These are phyloP conservation scores for Iselma pallidipennis DNA, from an alignment of 2,888 invertebrate genomes.

Conservation along the genomic window DNA sequence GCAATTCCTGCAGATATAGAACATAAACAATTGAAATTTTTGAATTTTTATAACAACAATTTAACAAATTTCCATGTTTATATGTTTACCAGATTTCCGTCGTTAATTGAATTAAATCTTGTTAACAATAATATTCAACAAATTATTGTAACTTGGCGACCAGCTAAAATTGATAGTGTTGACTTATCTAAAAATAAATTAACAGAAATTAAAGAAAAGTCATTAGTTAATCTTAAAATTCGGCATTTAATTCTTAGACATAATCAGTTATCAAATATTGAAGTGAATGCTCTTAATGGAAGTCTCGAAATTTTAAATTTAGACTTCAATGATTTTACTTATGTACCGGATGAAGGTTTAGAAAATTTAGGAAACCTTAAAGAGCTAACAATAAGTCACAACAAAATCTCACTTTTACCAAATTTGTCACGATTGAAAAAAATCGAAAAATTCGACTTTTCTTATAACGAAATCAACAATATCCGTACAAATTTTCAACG, in stretches of 20 bases:
- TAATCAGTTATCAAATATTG: conserved; percentile 6
- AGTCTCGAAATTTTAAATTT: conserved; percentile 7
- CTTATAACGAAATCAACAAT: conserved; percentile 11
- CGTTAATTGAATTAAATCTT: not conserved
- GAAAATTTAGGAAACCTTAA: not conserved
- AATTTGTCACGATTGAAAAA: not conserved
- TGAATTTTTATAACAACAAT: conserved; percentile 7
- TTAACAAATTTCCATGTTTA: not conserved
- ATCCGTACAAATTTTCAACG: not conserved
- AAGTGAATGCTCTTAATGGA: not conserved
- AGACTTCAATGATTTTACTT: conserved; percentile 7
- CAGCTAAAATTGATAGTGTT: not conserved
- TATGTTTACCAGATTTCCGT: not conserved
- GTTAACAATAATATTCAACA: not conserved
- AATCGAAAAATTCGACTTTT: conserved; percentile 8
- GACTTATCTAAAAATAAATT: conserved; percentile 8
- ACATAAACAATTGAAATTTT: not conserved
- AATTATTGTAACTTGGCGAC: not conserved
- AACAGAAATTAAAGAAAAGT: not conserved
- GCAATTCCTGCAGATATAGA: not conserved
- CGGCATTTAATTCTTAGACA: not conserved
- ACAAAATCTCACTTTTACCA: conserved; percentile 4
- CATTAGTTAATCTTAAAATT: conserved; percentile 1
- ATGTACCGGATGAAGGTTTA: conserved; percentile 1
- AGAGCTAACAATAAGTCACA: conserved; percentile 12